Evolutionary conservation across 2,888 invertebrate genomes (phyloP), one percentile per base, ranked within the genome.

Genomic region (Tachina lurida): DNA sequence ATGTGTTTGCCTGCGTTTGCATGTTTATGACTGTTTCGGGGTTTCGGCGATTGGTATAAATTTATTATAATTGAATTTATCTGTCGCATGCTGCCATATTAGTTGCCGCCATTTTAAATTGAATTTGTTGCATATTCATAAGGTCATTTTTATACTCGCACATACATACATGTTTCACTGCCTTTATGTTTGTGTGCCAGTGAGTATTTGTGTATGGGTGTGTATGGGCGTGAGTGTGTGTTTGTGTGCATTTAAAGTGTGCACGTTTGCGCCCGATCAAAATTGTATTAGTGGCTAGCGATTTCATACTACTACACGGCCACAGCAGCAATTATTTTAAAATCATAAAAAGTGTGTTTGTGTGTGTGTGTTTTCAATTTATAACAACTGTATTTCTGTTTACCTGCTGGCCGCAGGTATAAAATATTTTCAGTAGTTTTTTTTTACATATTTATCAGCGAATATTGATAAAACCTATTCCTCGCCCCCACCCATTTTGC

Each of bases 11-110:
- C 17, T 41, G 41, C 45, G 39, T 45, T 47, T 77, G 70, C 10
- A 31, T 58, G 56, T 60, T 77, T 77, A 41, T 63, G 43, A 67
- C n/a, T 62, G 43, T 71, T 39, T 58, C 41, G 68, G 56, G 49
- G 71, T 12, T 68, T 60, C 49, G 41, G 62, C 39, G 67, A 56
- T 75, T 65, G 70, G 65, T 79, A 70, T 70, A 82, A 75, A 82
- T 75, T 82, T 86, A 86, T 86, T 83, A 79, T 86, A 86, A 79
- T 86, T 86, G 86, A 86, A 86, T 83, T 86, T 86, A 83, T 86
- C 86, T 79, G 82, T 83, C 79, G 79, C 86, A 79, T 54, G 79
- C 82, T 82, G 71, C 79, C 85, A 79, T 79, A 79, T 76, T 83
- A 83, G 75, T 73, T 86, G 76, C 75, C 75, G 82, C 86, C 79